Evolutionary conservation across 1,140 invertebrate species (phyloP).

Genomic region (Aethina tumida): DNA sequence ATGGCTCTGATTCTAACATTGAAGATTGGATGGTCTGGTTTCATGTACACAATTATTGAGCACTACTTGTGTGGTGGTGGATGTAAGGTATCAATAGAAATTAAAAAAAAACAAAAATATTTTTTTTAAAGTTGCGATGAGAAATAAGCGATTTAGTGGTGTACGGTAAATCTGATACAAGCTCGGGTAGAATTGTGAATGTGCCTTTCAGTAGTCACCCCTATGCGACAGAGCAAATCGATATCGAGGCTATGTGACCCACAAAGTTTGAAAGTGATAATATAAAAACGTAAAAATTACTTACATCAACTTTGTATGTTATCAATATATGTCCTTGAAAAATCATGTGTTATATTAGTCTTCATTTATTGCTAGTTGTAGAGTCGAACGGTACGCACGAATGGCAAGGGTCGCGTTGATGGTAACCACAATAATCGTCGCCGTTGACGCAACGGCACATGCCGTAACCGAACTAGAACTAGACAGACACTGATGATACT

Average conservation of each 20-base stretch:
- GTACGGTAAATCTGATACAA: slow-evolving; percentile 21
- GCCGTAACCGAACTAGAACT: slow-evolving; percentile 6
- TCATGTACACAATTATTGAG: slow-evolving; percentile 20
- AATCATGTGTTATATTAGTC: slow-evolving; percentile 33
- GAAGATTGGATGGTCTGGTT: slow-evolving; percentile 20
- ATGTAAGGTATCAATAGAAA: slow-evolving; percentile 10
- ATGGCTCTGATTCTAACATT: slow-evolving; percentile 28
- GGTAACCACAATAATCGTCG: background rate
- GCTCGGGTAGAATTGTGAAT: slow-evolving; percentile 24
- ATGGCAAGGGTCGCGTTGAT: slow-evolving; percentile 7
- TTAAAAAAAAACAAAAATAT: slow-evolving; percentile 15
- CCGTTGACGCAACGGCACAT: slow-evolving; percentile 13
- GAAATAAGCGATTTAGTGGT: slow-evolving; percentile 19
- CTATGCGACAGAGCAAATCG: slow-evolving; percentile 34
- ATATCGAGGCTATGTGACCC: slow-evolving; percentile 32
- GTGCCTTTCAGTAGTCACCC: slow-evolving; percentile 25
- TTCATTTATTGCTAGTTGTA: slow-evolving; percentile 34
- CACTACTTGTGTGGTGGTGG: too few relatives aligned
- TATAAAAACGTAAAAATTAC: slow-evolving; percentile 18
- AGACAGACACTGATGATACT: background rate
- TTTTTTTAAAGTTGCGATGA: slow-evolving; percentile 20
- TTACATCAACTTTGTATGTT: slow-evolving; percentile 35
- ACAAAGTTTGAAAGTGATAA: slow-evolving; percentile 19
- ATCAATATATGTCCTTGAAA: slow-evolving; percentile 32
- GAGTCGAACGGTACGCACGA: slow-evolving; percentile 6